These are phyloP conservation scores for Gymnopithys bicolor DNA, from an alignment of 2,797 vertebrate genomes.

Conservation along the genomic window DNA sequence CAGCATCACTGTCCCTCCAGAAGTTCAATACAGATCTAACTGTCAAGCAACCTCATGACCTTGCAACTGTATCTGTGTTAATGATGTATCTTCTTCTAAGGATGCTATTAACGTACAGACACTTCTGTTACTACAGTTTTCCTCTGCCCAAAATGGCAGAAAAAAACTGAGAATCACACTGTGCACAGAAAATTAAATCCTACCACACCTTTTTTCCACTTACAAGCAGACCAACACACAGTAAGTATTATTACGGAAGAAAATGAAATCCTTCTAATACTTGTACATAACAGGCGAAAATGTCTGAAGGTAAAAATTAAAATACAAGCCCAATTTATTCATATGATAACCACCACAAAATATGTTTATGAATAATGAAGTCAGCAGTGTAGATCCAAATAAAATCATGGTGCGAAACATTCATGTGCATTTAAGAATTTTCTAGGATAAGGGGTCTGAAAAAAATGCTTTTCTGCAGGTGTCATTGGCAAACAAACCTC, in stretches of 20 bases:
- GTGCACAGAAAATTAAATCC: background rate
- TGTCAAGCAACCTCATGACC: background rate
- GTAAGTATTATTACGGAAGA: background rate
- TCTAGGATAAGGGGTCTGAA: background rate
- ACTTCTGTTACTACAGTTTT: background rate
- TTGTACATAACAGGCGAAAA: background rate
- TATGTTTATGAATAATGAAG: background rate
- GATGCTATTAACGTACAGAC: background rate
- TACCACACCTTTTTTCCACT: background rate
- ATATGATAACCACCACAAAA: background rate
- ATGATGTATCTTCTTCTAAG: background rate
- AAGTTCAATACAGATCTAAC: background rate
- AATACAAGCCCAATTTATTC: background rate
- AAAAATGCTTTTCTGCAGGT: background rate
- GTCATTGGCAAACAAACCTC: background rate
- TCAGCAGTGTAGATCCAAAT: background rate
- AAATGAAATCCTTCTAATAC: background rate
- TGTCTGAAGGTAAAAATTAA: background rate
- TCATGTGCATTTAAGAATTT: background rate
- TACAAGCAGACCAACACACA: background rate
- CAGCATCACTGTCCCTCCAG: background rate
- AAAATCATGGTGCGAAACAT: background rate
- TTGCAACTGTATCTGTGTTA: fast-evolving
- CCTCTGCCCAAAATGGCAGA: background rate
- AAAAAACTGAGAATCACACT: background rate